Evolutionary conservation across 2,113 vertebrate species (phyloP), one percentile per base, ranked within the genome.

Genomic region (Protomyctophum bolini): DNA sequence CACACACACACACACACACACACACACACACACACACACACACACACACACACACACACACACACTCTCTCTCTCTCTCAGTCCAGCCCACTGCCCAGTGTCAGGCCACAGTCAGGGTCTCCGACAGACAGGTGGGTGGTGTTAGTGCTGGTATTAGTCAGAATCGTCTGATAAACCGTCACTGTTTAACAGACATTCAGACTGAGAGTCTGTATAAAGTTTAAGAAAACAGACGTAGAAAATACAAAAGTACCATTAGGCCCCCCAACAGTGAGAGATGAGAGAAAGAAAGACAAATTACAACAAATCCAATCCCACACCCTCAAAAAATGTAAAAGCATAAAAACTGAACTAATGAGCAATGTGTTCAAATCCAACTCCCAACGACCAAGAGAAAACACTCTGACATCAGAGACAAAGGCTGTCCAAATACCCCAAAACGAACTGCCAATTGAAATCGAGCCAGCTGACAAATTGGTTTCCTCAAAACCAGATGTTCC

Each of bases 121-220:
- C 63, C 84, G 80, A 67, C 58, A 70, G 45, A 69, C 63, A 58
- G 64, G 87, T 78, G 75, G 80, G 79, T 33, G 80, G 80, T 75
- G 82, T 81, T 74, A 50, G 79, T 75, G 50, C 10, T 62, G 75
- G 70, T 77, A 90, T 92, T 89, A 90, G 90, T 91, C 90, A 91
- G 58, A 74, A 72, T 21, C 46, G 57, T 82, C 82, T 73, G 80
- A 83, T 73, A 79, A 82, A 80, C 61, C 76, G 80, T 70, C 78
- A 65, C 28, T 46, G 77, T 77, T 82, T 84, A 86, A 87, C 81
- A 87, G 83, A 87, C 75, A 88, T 59, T 89, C 86, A 89, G 68
- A 91, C 72, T 73, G 85, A 91, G 82, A 88, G 88, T 84, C 65
- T 81, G 71, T 61, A 72, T 50, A 21, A 10, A 59, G 61, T 21